Evolutionary conservation across 2,797 vertebrate species (phyloP), one percentile per base, ranked within the genome.

Genomic region (Chrysocyon brachyurus): DNA sequence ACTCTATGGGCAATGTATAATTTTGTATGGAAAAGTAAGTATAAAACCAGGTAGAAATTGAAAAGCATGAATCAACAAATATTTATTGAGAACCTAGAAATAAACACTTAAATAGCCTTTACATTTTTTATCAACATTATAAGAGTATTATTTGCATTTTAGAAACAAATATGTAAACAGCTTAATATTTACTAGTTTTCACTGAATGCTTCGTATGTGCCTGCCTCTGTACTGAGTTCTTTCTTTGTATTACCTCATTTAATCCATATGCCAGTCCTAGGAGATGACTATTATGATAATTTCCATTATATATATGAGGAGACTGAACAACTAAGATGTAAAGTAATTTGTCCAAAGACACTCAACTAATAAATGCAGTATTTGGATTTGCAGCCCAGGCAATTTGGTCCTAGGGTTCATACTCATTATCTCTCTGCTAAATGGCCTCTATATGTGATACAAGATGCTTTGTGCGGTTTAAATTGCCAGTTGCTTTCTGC

Each of bases 281-380:
- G 26, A 72, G 54, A 57, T 64, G 52, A 77, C 10, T 54, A 21
- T 70, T 84, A 63, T 21, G 21, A 17, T 85, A 28, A 75, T 85
- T 87, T 91, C 22, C 26, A 87, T 82, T 86, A 88, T 93, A n/a
- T 75, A 78, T 31, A 72, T 95, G 40, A 93, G 7, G 36, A 91
- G 87, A 75, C 36, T 89, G 31, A 75, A 57, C 49, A 15, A 68
- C 1, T 49, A 17, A 68, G 26, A 91, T 14, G 22, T 78, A 64
- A 82, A 70, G 22, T 66, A 82, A 95, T 52, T 82, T 92, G 0
- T 49, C 72, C 36, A 87, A 49, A 83, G 54, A 64, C 22, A 68
- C 28, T 59, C 52, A 77, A 21, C 52, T 91, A 72, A n/a, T 83
- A n/a, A 85, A 78, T 59, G 66, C 26, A 70, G 54, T 86, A 87